Evolutionary conservation across 2,888 invertebrate species (phyloP), one percentile per base, ranked within the genome.

Genomic region (Leptarthrus brevirostris): DNA sequence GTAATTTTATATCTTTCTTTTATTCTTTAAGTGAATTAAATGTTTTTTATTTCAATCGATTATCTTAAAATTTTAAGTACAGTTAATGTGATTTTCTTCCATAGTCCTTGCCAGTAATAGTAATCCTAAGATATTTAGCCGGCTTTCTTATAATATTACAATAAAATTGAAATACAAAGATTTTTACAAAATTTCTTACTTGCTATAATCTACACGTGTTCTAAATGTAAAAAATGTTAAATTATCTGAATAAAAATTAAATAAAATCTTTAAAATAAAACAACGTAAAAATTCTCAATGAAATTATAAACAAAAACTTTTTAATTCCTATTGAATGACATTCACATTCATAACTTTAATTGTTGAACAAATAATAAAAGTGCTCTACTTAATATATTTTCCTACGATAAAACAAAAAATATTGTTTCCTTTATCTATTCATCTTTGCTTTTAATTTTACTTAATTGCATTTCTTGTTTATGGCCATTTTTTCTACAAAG

Each of bases 11-110:
- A 30, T 40, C 34, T 52, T 72, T 72, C 1, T 72, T 47, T 24
- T 47, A 56, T 56, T 40, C 44, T 72, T 72, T 72, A 61, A n/a
- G 49, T 72, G 56, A 72, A 56, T 72, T 58, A 58, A 72, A 58
- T 72, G 44, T 58, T 72, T 72, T 72, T 49, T 72, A 47, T 44
- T 54, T 71, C 36, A 30, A 30, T 52, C 34, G 69, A 52, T 69
- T 72, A 56, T 24, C 72, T 54, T 72, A 72, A 72, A 72, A 24
- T 44, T 44, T 72, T 72, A 58, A 72, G 72, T 72, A 72, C 72
- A 56, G 58, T 72, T 47, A 72, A 72, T 72, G 72, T 72, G 72
- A 72, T 56, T 61, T 72, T 72, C 36, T 8, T 56, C 36, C 56
- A 20, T 44, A 56, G 26, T 72, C 56, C 36, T 56, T 56, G 12